Base-by-base conservation (phyloP, 2,797 vertebrate genomes). In the Vultur gryphus region DNA sequence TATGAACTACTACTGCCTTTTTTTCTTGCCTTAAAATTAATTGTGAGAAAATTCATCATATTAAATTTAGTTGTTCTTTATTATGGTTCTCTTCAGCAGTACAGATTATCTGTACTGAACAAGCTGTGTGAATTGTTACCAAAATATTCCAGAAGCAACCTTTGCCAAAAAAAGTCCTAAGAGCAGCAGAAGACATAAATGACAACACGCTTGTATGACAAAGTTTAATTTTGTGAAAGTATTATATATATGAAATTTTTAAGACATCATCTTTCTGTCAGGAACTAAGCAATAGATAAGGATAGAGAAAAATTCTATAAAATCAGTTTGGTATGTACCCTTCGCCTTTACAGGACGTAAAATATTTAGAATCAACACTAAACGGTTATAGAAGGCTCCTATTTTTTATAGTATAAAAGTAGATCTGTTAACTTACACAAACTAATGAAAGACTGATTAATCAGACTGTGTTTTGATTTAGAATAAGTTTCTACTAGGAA, bases 21-120 rank as follows among this genome's bases (percentile, higher is more conserved):
- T 73, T 81, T 90, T 72, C 21, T 93, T 84, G 31, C n/a, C 55
- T 81, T 89, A 87, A 92, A 95, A 87, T 58, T 91, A 92, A 85
- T 65, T 66, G 7, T 61, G 58, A 85, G 16, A 75, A 93, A 83
- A 80, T 55, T 65, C 0, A 28, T 76, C n/a, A 7, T 10, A 8
- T 78, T 46, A 69, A 89, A 90, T 73, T 49, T 51, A 59, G 28
- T 69, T 28, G 67, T 84, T 90, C 20, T 54, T 94, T 66, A 37
- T 49, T 89, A n/a, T 26, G 3, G 20, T 62, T 87, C 15, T 65
- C 11, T 12, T 80, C 59, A 51, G 37, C 6, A 8, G 23, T 81
- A 78, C 8, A 75, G 31, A 52, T 87, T 67, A 37, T 48, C 48
- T 37, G 58, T 76, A 49, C 11, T 65, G 29, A 85, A 72, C 26